Base-by-base conservation (phyloP, 1,140 invertebrate species). In the Meloidogyne chitwoodi region DNA sequence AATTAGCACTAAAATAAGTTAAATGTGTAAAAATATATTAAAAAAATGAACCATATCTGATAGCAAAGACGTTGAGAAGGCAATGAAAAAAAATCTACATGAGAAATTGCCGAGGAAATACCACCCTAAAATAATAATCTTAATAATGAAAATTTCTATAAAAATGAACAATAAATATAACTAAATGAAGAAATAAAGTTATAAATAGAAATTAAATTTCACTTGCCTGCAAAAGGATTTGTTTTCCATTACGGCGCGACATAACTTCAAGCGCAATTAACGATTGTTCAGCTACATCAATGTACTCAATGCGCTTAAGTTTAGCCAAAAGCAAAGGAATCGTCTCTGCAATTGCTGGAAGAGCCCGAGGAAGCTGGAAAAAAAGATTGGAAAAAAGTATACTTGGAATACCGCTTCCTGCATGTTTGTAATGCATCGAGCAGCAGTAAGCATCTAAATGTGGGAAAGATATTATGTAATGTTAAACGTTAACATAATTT, bases 381-480 rank as follows among this genome's bases (percentile, higher is more conserved):
- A 68, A 24, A 6, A 68, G 19, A 68, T n/a, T 31, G 0, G 38
- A 3, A 29, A 4, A 24, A 16, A 68, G 29, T 0, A 4, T 14
- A 24, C 11, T 38, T 24, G 67, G 4, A 48, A 19, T 44, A 70
- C 68, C 3, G 96, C 95, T 89, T 99, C 96, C 92, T 99, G 93
- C 95, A 99, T 98, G 87, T 99, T 98, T 0, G 96, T 98, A 14
- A 99, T 90, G 10, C 96, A 96, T 65, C 96, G 92, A 88, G 95
- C 98, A 0, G 96, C 95, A 88, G 98, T 94, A 86, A 98, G 96
- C 96, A 99, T 99, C 92, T 93, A 87, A 44, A 84, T 85, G 83
- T 78, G n/a, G 81, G 80, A 77, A 77, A 29, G 41, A 26, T 71
- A 38, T 63, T n/a, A n/a, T 44, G 69, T 62, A 4, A 26, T 67